A percentile compares a stretch with the other conserved stretches of the same genome.
Conservation (phyloP, 1,140 invertebrate species). For the Ericerus pela region DNA sequence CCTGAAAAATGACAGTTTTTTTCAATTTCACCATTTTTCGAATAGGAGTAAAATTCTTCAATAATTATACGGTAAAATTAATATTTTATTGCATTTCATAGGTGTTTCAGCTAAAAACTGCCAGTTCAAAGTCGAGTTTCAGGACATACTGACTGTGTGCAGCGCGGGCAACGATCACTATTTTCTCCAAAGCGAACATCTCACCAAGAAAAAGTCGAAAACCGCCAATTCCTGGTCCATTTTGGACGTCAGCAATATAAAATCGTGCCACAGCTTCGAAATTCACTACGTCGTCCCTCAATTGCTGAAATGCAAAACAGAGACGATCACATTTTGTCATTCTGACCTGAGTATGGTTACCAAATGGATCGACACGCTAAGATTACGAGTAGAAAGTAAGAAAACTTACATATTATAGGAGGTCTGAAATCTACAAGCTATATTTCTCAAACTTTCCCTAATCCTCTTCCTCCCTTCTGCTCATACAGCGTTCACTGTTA, state of each 20-base stretch:
- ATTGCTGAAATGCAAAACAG: neutral
- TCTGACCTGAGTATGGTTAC: neutral
- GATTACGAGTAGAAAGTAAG: neutral
- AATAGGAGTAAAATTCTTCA: too few relatives aligned
- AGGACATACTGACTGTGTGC: neutral
- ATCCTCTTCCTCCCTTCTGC: too few relatives aligned
- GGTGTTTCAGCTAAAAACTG: too few relatives aligned
- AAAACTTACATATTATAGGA: too few relatives aligned
- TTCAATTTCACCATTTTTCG: too few relatives aligned
- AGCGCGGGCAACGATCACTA: neutral
- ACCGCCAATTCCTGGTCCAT: neutral
- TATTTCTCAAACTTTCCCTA: too few relatives aligned
- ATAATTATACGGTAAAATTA: too few relatives aligned
- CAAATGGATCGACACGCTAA: neutral
- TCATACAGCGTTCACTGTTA: too few relatives aligned
- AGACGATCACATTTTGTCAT: neutral
- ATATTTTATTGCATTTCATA: too few relatives aligned
- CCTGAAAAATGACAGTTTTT: too few relatives aligned
- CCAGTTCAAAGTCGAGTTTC: too few relatives aligned
- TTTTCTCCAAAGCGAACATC: neutral
- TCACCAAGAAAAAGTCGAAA: neutral
- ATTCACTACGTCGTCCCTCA: neutral
- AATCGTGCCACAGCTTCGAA: neutral
- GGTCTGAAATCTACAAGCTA: too few relatives aligned
- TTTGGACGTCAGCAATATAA: neutral